Conservation (phyloP, 2,888 invertebrate species). For the Tinea pellionella region DNA sequence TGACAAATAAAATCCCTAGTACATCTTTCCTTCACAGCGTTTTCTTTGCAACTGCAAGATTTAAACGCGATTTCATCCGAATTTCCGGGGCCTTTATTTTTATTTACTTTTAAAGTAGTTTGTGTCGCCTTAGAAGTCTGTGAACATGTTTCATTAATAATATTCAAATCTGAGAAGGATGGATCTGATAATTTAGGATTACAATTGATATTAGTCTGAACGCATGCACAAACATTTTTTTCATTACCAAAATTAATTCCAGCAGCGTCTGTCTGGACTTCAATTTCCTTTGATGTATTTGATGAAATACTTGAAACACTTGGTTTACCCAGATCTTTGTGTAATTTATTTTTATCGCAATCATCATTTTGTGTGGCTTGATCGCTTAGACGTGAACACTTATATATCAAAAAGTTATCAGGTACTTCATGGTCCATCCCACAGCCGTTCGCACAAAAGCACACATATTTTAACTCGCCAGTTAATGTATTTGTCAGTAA, state of each 20-base stretch:
- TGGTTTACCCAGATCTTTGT: conserved; percentile 25
- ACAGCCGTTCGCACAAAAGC: conserved; percentile 31
- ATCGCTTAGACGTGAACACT: conserved; percentile 29
- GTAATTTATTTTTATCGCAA: conserved; percentile 19
- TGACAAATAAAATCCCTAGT: neutral
- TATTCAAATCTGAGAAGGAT: conserved; percentile 42
- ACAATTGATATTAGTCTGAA: conserved; percentile 58
- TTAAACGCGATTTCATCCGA: neutral
- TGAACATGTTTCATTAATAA: conserved; percentile 27
- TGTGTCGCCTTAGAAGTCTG: too few relatives aligned
- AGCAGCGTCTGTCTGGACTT: neutral
- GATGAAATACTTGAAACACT: conserved; percentile 24
- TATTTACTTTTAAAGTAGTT: too few relatives aligned
- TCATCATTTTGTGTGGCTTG: conserved; percentile 18
- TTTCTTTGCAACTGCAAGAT: neutral
- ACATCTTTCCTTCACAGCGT: neutral
- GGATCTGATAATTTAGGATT: conserved; percentile 53
- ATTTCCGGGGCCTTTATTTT: too few relatives aligned
- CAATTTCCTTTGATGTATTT: conserved; percentile 17
- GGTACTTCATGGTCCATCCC: conserved; percentile 19
- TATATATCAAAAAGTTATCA: conserved; percentile 41
- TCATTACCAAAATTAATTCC: neutral
- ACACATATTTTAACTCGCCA: conserved; percentile 41
- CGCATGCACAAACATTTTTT: conserved; percentile 29
- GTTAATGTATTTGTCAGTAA: conserved; percentile 12